A percentile compares a stretch with the other conserved stretches of the same genome.
phyloP scores from a whole-genome alignment of 2,888 invertebrate genomes.

The Encarsia formosa region DNA sequence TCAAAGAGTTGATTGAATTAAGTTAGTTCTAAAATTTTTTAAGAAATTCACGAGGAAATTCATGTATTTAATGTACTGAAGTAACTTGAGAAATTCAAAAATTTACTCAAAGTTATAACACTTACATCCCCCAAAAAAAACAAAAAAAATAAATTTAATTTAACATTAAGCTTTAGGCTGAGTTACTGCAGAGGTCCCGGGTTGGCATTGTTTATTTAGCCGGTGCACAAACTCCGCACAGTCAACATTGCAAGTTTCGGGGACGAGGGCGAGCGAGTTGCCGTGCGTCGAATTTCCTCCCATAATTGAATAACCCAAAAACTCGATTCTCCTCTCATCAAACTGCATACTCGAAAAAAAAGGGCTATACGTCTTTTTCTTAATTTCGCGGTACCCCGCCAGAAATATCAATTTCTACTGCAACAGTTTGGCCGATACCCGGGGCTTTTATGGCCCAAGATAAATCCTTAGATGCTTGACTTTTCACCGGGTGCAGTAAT shows the following conservation, averaged over 20 bases:
- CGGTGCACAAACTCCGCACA: conserved; percentile 2
- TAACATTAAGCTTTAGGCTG: too few relatives aligned
- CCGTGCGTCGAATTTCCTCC: neutral
- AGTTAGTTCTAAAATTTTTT: too few relatives aligned
- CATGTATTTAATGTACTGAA: too few relatives aligned
- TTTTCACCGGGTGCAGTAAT: too few relatives aligned
- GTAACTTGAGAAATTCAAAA: too few relatives aligned
- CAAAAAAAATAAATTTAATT: too few relatives aligned
- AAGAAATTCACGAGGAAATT: too few relatives aligned
- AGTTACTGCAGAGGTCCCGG: too few relatives aligned
- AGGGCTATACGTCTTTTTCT: conserved; percentile 19
- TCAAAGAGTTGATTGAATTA: too few relatives aligned
- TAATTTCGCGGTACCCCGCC: conserved; percentile 30
- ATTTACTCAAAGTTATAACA: too few relatives aligned
- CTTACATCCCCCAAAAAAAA: too few relatives aligned
- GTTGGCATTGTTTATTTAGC: conserved; percentile 10
- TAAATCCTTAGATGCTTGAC: conserved; percentile 35
- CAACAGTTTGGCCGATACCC: conserved; percentile 43
- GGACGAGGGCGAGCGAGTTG: neutral
- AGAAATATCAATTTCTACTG: conserved; percentile 43
- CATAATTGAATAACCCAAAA: neutral
- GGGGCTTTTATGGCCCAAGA: conserved; percentile 31
- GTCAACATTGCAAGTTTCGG: conserved; percentile 7
- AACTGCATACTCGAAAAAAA: neutral
- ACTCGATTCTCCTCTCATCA: too few relatives aligned